Conservation (phyloP, 2,113 vertebrate genomes). For the Megaptera novaeangliae region DNA sequence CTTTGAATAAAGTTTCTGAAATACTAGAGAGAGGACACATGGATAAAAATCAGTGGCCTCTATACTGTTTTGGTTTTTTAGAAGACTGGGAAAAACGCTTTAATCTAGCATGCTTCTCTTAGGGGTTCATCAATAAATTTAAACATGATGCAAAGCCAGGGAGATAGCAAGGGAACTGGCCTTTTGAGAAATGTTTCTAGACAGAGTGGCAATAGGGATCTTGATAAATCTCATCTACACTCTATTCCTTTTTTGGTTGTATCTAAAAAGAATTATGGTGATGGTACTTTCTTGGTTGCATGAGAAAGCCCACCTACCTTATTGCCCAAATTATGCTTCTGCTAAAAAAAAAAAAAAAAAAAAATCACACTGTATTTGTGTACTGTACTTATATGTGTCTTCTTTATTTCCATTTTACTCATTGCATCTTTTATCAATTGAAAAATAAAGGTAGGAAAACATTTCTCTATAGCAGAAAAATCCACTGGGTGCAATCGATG, state of each 20-base stretch:
- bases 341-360: neutral
- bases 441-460: neutral
- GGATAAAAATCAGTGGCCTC: neutral
- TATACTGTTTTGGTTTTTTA: neutral
- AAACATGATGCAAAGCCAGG: neutral
- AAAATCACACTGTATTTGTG: neutral
- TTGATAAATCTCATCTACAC: neutral
- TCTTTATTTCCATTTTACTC: neutral
- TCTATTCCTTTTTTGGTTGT: neutral
- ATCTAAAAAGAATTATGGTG: neutral
- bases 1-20: conserved; percentile 26
- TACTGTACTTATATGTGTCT: neutral
- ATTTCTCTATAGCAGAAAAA: neutral
- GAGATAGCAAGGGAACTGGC: neutral
- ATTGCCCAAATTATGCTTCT: neutral
- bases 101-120: neutral
- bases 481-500: neutral
- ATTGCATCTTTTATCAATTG: neutral
- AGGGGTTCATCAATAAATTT: neutral
- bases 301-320: neutral
- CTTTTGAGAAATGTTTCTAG: neutral
- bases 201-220: neutral
- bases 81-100: neutral
- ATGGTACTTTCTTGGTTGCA: neutral
- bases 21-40: neutral